Base-by-base conservation (phyloP, 2,113 vertebrate species). In the Thunnus thynnus region DNA sequence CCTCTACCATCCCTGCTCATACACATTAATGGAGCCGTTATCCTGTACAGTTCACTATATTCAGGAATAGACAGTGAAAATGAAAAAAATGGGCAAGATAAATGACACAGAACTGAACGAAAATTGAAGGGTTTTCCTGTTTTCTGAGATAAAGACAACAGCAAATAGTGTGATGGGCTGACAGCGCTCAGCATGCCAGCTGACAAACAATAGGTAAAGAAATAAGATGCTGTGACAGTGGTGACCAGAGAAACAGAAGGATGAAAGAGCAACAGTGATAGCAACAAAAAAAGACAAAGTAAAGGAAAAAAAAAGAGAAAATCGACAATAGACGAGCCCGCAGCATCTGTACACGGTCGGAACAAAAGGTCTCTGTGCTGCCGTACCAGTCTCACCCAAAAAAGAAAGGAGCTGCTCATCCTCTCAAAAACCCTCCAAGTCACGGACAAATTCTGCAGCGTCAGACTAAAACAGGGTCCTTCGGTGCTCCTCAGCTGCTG, bases 371-470 rank as follows among this genome's bases (percentile, higher is more conserved):
- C 78, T 83, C 71, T 81, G 78, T 81, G 71, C 82, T 51, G 61
- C 57, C 48, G 63, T 80, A 84, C 82, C 70, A 85, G 79, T 60
- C 78, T 71, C 79, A 89, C 87, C 86, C 82, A 79, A 79, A 83
- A 55, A 55, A 80, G 48, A 89, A 80, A 78, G 76, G 47, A 87
- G 76, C 78, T 14, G 22, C 81, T 87, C 68, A 66, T 76, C 62
- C 79, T 72, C 68, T 13, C 65, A 25, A 85, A 84, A 46, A 46
- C 47, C 17, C 48, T 57, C 67, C 18, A 20, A 76, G 79, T 51
- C 71, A 76, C 16, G 65, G 62, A 79, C 69, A 30, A 75, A 82
- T 84, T 90, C 77, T 92, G 91, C 93, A 89, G 76, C 91, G 92
- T 95, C 94, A 93, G 73, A 11, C 68, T 79, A 78, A 88, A 83